Evolutionary conservation across 2,797 vertebrate genomes (phyloP), one percentile per base, ranked within the genome.

Genomic region (Anabas testudineus): DNA sequence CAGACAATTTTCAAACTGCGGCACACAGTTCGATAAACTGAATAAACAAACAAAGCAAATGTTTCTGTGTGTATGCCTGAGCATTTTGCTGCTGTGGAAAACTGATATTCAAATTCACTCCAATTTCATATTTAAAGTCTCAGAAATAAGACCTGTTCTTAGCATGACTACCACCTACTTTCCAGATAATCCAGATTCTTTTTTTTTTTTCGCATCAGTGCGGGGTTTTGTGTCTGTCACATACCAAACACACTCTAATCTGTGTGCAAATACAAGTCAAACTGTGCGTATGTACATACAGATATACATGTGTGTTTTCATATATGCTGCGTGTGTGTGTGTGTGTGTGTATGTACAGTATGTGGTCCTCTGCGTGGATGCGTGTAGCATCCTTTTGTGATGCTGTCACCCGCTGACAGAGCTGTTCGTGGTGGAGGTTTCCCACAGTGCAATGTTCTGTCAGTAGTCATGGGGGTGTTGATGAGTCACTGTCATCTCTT

Each of bases 401-500:
- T 34, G 62, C 66, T 63, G 57, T 74, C 74, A 72, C 56, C 74
- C 56, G 55, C 73, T 78, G 71, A 70, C 80, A 65, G 54, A 75
- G 70, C 63, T 82, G 78, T 59, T 82, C 49, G 54, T 56, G 61
- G 67, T 54, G 74, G 61, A 80, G 72, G 76, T 84, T 80, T 80
- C 75, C 74, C 74, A 85, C 62, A 76, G 76, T 82, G 80, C 74
- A 82, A 49, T 66, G 42, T 68, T 78, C 76, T 69, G 68, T 74
- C 69, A 74, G 77, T 52, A 74, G 80, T 85, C 67, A 79, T 49
- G n/a, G 67, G 80, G 71, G 72, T 78, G 58, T 62, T 90, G 85
- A 90, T 90, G 82, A 83, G 62, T 90, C 72, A 64, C 79, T 78
- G 69, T 69, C 77, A 78, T 75, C 37, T 63, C 68, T 82, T 82